A percentile compares a stretch with the other conserved stretches of the same genome.
These are phyloP conservation scores for Alces alces DNA, from an alignment of 2,113 vertebrate species.

Conservation along the genomic window DNA sequence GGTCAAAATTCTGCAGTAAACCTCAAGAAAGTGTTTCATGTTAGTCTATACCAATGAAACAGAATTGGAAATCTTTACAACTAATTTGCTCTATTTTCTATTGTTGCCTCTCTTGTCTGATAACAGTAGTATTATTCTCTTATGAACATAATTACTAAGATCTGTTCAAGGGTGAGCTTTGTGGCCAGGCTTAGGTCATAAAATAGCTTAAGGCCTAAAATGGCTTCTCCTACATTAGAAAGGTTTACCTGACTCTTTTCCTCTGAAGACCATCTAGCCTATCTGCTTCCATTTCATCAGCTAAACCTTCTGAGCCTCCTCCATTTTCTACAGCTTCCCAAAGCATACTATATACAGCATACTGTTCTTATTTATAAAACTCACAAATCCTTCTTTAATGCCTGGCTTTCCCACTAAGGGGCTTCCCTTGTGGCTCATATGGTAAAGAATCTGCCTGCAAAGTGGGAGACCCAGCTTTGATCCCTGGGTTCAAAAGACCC, in stretches of 20 bases:
- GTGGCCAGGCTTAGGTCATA: background rate
- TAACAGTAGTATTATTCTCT: background rate
- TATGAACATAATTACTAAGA: background rate
- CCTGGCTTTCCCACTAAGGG: background rate
- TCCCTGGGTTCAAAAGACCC: background rate
- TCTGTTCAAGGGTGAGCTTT: background rate
- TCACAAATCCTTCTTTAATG: background rate
- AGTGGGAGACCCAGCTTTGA: background rate
- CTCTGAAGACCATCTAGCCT: background rate
- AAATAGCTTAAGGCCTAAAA: background rate
- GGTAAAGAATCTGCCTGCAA: background rate
- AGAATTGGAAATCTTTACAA: background rate
- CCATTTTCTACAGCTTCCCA: background rate
- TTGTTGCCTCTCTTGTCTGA: background rate
- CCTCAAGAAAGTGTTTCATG: background rate
- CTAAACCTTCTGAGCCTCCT: background rate
- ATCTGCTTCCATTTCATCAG: background rate
- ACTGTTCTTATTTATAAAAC: background rate
- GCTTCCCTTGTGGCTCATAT: background rate
- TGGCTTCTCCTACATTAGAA: background rate
- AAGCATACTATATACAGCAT: background rate
- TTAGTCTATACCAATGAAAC: background rate
- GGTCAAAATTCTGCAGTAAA: background rate
- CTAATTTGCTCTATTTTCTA: background rate
- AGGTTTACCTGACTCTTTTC: background rate